Conservation (phyloP, 1,140 invertebrate genomes). For the Drosophila leontia region DNA sequence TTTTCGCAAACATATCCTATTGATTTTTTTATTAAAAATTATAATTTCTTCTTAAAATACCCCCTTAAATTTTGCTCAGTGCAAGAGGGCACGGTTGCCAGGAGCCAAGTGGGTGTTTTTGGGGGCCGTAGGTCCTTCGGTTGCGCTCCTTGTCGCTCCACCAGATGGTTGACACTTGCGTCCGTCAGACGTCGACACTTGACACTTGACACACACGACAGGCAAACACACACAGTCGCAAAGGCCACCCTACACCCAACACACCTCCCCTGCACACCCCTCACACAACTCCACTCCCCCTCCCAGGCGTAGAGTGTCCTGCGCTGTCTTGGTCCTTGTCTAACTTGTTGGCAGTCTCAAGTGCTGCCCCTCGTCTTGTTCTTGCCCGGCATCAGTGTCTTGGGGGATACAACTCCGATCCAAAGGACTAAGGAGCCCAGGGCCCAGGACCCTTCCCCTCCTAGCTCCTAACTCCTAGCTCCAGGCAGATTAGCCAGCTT, state of each 20-base stretch:
- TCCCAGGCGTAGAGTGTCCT: conserved; percentile 8
- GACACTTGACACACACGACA: conserved; percentile 69
- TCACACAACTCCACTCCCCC: background rate
- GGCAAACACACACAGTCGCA: conserved; percentile 15
- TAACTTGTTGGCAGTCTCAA: conserved; percentile 38
- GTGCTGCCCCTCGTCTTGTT: conserved; percentile 31
- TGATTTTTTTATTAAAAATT: background rate
- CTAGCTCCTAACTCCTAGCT: background rate
- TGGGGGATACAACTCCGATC: conserved; percentile 28
- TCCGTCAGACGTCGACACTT: conserved; percentile 71
- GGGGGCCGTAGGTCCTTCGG: conserved; percentile 4
- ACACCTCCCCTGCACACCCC: background rate
- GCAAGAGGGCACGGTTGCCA: background rate
- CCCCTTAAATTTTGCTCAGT: background rate
- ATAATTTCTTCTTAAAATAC: background rate
- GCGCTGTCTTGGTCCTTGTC: conserved; percentile 26
- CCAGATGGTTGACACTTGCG: conserved; percentile 75
- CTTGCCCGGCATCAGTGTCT: conserved; percentile 20
- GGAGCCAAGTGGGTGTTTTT: conserved; percentile 2
- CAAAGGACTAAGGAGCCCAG: conserved; percentile 12
- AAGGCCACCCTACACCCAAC: background rate
- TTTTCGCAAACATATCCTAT: too few species aligned
- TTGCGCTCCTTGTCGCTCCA: conserved; percentile 32
- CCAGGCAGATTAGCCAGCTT: conserved; percentile 34
- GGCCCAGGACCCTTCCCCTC: too few species aligned